Conservation (phyloP, 2,113 vertebrate genomes). For the Oreocharis arfaki region DNA sequence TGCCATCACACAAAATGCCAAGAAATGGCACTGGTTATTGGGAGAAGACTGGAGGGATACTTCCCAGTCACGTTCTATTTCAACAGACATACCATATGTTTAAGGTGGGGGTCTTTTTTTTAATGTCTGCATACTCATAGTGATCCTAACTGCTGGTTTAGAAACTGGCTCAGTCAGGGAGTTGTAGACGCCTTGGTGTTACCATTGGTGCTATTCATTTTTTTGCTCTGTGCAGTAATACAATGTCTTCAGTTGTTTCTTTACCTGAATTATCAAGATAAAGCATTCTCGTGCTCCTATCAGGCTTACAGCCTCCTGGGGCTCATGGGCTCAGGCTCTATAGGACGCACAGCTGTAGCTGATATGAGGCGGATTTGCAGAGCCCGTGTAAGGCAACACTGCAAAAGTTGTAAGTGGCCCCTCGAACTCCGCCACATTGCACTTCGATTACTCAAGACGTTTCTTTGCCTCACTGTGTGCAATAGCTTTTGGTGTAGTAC, state of each 20-base stretch:
- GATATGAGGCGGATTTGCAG: slow-evolving; percentile 28
- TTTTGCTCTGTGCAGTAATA: background rate
- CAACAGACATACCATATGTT: background rate
- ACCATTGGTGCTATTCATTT: background rate
- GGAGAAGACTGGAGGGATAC: background rate
- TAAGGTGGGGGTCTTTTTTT: background rate
- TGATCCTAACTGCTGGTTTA: background rate
- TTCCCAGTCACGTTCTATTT: background rate
- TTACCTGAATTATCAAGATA: slow-evolving; percentile 34
- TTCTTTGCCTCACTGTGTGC: background rate
- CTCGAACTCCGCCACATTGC: background rate
- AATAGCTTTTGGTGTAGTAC: background rate
- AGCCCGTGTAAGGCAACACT: slow-evolving; percentile 16
- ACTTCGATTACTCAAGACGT: background rate
- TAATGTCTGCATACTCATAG: background rate
- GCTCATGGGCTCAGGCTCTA: background rate
- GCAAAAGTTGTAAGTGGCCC: background rate
- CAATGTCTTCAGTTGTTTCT: slow-evolving; percentile 12
- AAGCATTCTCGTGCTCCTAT: background rate
- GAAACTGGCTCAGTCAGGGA: background rate
- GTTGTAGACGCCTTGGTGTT: background rate
- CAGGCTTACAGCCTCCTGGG: background rate
- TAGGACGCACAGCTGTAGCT: background rate
- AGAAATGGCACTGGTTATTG: background rate
- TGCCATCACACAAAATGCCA: background rate